Conservation (phyloP, 2,888 invertebrate species). For the Graphium colonna region DNA sequence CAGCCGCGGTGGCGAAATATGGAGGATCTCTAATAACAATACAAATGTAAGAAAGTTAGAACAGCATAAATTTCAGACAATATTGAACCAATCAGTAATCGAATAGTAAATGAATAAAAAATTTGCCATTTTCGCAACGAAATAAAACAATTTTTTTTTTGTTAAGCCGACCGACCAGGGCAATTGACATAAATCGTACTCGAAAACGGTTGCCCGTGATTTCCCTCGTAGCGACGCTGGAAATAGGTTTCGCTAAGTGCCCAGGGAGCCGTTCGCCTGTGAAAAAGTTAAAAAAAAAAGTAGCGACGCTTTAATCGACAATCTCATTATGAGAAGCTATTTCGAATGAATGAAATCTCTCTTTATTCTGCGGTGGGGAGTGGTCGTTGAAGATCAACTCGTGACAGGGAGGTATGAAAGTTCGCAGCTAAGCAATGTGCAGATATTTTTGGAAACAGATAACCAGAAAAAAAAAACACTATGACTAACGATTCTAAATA, state of each 20-base stretch:
- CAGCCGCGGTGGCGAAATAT: no score
- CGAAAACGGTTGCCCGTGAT: neutral
- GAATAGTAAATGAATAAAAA: neutral
- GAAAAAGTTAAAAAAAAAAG: neutral
- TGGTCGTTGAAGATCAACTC: neutral
- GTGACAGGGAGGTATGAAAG: neutral
- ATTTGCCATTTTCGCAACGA: neutral
- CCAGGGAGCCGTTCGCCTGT: neutral
- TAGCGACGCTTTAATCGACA: neutral
- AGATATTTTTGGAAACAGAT: neutral
- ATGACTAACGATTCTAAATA: no score
- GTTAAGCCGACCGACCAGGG: neutral
- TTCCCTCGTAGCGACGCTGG: neutral
- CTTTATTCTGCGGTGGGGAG: neutral
- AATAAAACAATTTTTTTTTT: neutral
- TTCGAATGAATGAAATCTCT: neutral
- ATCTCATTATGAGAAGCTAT: neutral
- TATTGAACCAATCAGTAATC: no score
- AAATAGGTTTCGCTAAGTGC: neutral
- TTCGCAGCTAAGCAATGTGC: no score
- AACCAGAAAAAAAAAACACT: neutral
- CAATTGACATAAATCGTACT: neutral
- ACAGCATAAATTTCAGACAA: no score
- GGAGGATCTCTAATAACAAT: no score
- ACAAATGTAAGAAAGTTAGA: no score